These are phyloP conservation scores for Pseudochirops corinnae DNA, from an alignment of 2,797 vertebrate species.

Conservation along the genomic window DNA sequence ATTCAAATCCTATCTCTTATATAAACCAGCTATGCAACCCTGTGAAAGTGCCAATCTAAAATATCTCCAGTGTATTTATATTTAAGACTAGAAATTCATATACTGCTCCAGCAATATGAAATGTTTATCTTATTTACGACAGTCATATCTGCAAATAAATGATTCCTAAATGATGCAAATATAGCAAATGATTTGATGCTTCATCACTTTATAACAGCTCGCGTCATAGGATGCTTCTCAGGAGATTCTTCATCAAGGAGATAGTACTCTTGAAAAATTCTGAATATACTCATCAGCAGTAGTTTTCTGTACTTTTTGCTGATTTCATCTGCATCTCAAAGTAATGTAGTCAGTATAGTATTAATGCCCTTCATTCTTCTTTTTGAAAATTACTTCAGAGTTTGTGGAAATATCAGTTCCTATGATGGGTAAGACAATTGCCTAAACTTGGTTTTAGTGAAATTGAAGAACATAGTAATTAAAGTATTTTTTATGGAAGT, in stretches of 20 bases:
- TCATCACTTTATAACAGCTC: not conserved
- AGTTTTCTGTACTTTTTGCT: not conserved
- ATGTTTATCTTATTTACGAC: not conserved
- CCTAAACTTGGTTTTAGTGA: not conserved
- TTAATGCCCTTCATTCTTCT: not conserved
- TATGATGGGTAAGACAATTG: conserved; percentile 7
- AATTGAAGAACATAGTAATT: conserved; percentile 37
- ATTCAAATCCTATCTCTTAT: not conserved
- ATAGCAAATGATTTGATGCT: not conserved
- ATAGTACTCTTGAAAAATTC: not conserved
- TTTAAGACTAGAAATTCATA: conserved; percentile 39
- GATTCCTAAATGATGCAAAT: conserved; percentile 42
- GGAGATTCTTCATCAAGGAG: conserved; percentile 27
- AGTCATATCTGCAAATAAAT: not conserved
- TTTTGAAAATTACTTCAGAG: conserved; percentile 14
- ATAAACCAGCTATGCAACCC: no score
- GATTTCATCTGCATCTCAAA: conserved; percentile 9
- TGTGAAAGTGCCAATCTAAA: conserved; percentile 5
- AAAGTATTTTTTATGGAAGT: conserved; percentile 3
- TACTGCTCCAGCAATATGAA: not conserved
- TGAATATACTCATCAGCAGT: not conserved
- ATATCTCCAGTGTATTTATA: conserved; percentile 1
- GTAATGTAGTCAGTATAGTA: not conserved
- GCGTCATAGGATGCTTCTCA: not conserved
- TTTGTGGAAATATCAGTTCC: conserved; percentile 16